Conservation (phyloP, 2,797 vertebrate genomes). For the Erpetoichthys calabaricus region DNA sequence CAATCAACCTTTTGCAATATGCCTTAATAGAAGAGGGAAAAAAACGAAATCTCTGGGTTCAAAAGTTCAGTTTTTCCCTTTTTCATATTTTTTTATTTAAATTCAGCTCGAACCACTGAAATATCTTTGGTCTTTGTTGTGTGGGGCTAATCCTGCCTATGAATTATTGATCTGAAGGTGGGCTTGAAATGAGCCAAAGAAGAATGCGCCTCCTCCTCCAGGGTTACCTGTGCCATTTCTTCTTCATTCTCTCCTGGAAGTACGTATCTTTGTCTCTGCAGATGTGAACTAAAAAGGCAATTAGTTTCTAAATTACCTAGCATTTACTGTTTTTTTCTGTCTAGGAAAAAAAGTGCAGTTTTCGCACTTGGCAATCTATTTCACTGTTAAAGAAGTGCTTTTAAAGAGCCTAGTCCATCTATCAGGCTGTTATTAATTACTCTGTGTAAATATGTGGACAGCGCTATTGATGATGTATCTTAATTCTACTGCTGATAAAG, state of each 20-base stretch:
- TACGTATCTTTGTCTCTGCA: background rate
- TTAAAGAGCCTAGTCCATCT: slow-evolving; percentile 16
- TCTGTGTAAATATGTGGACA: slow-evolving; percentile 41
- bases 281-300: background rate
- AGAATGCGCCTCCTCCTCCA: background rate
- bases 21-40: too few relatives aligned
- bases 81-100: too few relatives aligned
- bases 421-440: slow-evolving; percentile 45
- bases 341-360: slow-evolving; percentile 10
- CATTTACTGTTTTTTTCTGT: slow-evolving; percentile 2
- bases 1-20: too few relatives aligned
- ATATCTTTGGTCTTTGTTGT: too few relatives aligned
- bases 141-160: too few relatives aligned
- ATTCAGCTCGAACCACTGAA: too few relatives aligned
- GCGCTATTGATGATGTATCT: slow-evolving; percentile 40
- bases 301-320: background rate
- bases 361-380: slow-evolving; percentile 17
- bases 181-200: background rate
- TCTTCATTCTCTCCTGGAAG: too few relatives aligned
- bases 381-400: slow-evolving; percentile 24
- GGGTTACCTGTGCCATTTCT: too few relatives aligned
- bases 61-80: too few relatives aligned
- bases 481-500: slow-evolving; percentile 44
- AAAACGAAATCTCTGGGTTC: too few relatives aligned
- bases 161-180: too few relatives aligned